Base-by-base conservation (phyloP, 2,797 vertebrate species). In the Thunnus albacares region DNA sequence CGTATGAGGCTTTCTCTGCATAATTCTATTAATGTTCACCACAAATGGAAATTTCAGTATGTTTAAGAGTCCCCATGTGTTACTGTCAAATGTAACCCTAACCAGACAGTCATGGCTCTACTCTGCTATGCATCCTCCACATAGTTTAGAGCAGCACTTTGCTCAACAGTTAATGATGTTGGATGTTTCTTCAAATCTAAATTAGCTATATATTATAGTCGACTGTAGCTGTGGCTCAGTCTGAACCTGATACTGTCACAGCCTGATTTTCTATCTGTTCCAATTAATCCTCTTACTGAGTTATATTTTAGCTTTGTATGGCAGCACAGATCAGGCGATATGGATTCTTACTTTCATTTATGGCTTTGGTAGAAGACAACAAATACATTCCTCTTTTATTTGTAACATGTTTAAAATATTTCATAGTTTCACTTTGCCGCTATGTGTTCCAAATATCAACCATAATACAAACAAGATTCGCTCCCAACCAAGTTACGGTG, bases 231-330 rank as follows among this genome's bases (percentile, higher is more conserved):
- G 59, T 51, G 58, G 58, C 33, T 79, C 53, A 76, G 59, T 66
- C 58, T 79, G 61, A 87, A 71, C 43, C 71, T 58, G 79, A 81
- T 79, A 65, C 66, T 79, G 76, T 77, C 66, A 62, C 77, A 75
- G 71, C 49, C 76, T 65, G 38, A 65, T 83, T 64, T 85, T 71
- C 58, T 70, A 62, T 88, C 77, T 71, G 79, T 71, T 83, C 68
- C 52, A 65, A 74, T 89, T 84, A 82, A 89, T 89, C 80, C 81
- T 85, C 79, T 87, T 84, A 83, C 49, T 41, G 68, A 74, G 65
- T 81, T 78, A 52, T 84, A 80, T 84, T 87, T 80, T 69, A 62
- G 53, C 71, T 82, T 82, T 73, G 62, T 55, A 3, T 73, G 65
- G 30, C 57, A 58, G 45, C 75, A 71, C 72, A 87, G 72, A 86